Base-by-base conservation (phyloP, 1,140 invertebrate genomes). In the Leptonema lineaticorne region DNA sequence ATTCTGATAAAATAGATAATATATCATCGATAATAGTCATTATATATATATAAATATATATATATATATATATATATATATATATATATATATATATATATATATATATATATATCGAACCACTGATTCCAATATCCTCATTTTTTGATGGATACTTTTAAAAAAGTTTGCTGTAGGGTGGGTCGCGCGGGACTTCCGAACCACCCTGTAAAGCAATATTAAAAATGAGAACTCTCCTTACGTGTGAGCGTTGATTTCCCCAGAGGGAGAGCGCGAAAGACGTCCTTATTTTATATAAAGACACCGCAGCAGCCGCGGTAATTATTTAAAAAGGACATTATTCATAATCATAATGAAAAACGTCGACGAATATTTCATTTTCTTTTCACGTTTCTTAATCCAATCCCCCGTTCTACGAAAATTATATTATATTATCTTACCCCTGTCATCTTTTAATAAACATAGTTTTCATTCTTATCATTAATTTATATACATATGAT, bases 241-340 rank as follows among this genome's bases (percentile, higher is more conserved):
- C 46, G 46, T 48, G 46, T 48, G 46, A 48, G 46, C 22, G 46
- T 48, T 48, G 46, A 48, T 48, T 48, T 48, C 46, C 46, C 46
- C 6, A 48, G 46, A 48, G 46, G 46, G 46, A 48, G 20, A 14
- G 20, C 46, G 5, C 3, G 16, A 22, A 48, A 22, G 46, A 48
- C 46, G 46, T 48, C 46, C 46, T 48, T 48, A 48, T 48, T 48
- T 48, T 48, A 48, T 48, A 48, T 22, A 22, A 18, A 22, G 46
- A 22, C 16, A 48, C 46, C 16, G 16, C 41, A n/a, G n/a, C n/a
- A n/a, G n/a, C n/a, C n/a, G 41, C 46, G 46, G 46, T 48, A 48
- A 48, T 48, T 48, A 48, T 48, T 48, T 48, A 48, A 48, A 48
- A 48, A 48, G 46, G 46, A 48, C 46, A 48, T 48, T 48, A 48